These are phyloP conservation scores for Napeogenes inachia DNA, from an alignment of 2,888 invertebrate genomes.

Conservation along the genomic window DNA sequence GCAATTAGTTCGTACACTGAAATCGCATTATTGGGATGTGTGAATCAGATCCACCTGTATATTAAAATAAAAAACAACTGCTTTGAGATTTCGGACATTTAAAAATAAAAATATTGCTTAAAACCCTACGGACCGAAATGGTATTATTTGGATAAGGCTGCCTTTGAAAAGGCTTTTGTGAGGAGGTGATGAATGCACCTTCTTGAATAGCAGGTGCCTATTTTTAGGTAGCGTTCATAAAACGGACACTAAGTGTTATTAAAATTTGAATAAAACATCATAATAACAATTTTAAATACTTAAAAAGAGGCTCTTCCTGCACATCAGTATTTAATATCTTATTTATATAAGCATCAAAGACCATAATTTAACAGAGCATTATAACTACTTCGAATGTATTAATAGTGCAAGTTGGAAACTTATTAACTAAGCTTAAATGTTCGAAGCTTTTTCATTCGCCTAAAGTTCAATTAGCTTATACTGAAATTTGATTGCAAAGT, in stretches of 20 bases:
- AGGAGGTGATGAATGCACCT: constrained; percentile 4
- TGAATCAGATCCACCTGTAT: constrained; percentile 51
- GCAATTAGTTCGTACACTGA: constrained; percentile 63
- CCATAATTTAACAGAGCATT: too few species aligned
- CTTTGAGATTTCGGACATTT: constrained; percentile 21
- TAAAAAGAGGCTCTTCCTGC: neutral
- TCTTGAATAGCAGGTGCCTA: constrained; percentile 1
- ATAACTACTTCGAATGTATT: neutral
- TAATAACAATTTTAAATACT: neutral
- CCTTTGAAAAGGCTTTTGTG: constrained; percentile 5
- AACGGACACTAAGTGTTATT: constrained; percentile 5
- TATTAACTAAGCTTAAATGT: constrained; percentile 38
- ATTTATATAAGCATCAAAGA: neutral
- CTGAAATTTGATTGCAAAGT: constrained; percentile 67
- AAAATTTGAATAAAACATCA: constrained; percentile 3
- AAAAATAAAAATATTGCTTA: constrained; percentile 11
- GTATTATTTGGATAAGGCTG: constrained; percentile 9
- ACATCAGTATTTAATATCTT: too few species aligned
- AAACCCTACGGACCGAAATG: constrained; percentile 9
- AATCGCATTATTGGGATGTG: constrained; percentile 57
- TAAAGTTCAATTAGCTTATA: constrained; percentile 66
- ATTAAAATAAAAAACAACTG: constrained; percentile 38
- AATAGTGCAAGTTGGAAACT: constrained; percentile 22
- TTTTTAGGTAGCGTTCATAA: constrained; percentile 3
- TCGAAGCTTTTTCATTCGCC: constrained; percentile 49